Evolutionary conservation across 2,888 invertebrate genomes (phyloP), one percentile per base, ranked within the genome.

Genomic region (Troides oblongomaculatus): DNA sequence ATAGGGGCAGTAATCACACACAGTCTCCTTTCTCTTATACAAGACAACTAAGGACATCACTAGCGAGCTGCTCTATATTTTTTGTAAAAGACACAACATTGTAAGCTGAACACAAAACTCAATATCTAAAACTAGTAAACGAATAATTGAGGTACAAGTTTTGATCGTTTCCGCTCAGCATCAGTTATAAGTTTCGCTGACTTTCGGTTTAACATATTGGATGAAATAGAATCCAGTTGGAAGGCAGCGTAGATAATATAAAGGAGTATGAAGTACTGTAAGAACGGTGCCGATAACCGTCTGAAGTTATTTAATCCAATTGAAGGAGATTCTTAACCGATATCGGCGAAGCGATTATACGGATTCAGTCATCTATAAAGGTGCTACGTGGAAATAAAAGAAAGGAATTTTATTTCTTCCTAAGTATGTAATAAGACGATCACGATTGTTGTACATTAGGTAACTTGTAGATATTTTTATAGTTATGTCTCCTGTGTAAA

Each of bases 331-430:
- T 59, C 59, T 59, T 23, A 59, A 59, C 25, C 30, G 59, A 59
- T 25, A 59, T 59, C 59, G 59, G 8, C 6, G 21, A 59, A 30
- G 59, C 59, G 23, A 59, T 59, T 30, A 59, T 30, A 59, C 25
- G 18, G 59, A 59, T 59, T 59, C 59, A 59, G 25, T 30, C 59
- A 59, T 23, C 59, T 59, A 59, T 59, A 59, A 59, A 59, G 59
- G 25, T 59, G 59, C 59, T 59, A 59, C 59, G 59, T 59, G 59
- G 30, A 59, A 59, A 59, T 59, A 30, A 59, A 59, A 59, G 59
- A 30, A 10, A 30, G 8, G 17, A 14, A 21, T 17, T 25, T 59
- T 21, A 57, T 57, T 6, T 17, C 21, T 21, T 14, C 1, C 57
- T 21, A 21, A 21, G 57, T 8, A n/a, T 18, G n/a, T 57, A 57